Conservation (phyloP, 23 tunicate species). For the Phallusia fumigata region DNA sequence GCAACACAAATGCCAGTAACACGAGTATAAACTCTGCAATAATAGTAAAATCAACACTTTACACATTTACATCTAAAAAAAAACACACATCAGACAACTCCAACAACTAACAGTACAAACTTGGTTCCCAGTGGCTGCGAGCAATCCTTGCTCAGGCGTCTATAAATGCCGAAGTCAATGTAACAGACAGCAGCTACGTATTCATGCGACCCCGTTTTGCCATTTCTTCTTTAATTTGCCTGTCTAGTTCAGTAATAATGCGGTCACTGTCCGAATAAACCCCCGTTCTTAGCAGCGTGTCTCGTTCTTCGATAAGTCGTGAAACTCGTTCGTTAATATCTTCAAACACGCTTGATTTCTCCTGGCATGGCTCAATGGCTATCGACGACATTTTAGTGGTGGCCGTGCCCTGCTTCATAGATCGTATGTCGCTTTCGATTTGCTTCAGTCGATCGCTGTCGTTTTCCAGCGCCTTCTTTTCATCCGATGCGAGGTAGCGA, state of each 20-base stretch:
- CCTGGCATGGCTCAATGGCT: slow-evolving; percentile 44
- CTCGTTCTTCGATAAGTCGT: slow-evolving; percentile 91
- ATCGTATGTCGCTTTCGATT: slow-evolving; percentile 47
- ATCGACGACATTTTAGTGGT: slow-evolving; percentile 32
- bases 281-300: slow-evolving; percentile 90
- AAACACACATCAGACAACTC: background rate
- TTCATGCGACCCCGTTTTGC: slow-evolving; percentile 20
- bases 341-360: slow-evolving; percentile 23
- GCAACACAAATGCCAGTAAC: background rate
- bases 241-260: slow-evolving; percentile 88
- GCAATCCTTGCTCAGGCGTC: too few relatives aligned
- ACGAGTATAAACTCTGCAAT: slow-evolving; percentile 4
- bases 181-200: background rate
- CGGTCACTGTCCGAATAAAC: slow-evolving; percentile 88
- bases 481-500: slow-evolving; percentile 65
- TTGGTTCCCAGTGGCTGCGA: background rate
- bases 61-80: background rate
- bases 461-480: slow-evolving; percentile 53
- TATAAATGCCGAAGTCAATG: too few relatives aligned
- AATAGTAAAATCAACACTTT: background rate
- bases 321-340: slow-evolving; percentile 81
- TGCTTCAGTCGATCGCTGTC: slow-evolving; percentile 71
- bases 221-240: slow-evolving; percentile 95
- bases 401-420: slow-evolving; percentile 19
- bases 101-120: background rate